These are phyloP conservation scores for Aix galericulata DNA, from an alignment of 2,113 vertebrate species.

Conservation along the genomic window DNA sequence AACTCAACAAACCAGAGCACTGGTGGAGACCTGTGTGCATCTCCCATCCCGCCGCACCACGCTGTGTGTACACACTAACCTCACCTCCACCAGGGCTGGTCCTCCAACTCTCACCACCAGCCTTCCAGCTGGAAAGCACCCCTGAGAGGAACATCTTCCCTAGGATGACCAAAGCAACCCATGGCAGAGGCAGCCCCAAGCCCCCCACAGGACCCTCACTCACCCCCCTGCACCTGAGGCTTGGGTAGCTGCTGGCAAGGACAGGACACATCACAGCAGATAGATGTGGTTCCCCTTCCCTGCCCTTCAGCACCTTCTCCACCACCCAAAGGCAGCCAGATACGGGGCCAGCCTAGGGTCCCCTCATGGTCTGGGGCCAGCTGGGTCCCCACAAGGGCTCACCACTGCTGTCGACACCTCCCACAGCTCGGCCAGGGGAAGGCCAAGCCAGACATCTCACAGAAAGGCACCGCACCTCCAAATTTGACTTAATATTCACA, in stretches of 20 bases:
- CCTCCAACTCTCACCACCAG: not conserved
- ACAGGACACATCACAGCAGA: not conserved
- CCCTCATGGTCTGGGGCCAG: not conserved
- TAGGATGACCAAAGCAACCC: not conserved
- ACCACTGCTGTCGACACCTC: not conserved
- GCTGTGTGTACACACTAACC: rapidly evolving
- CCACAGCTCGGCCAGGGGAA: not conserved
- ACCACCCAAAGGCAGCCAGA: not conserved
- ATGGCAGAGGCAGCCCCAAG: not conserved
- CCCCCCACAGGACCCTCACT: too few relatives aligned
- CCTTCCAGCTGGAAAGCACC: not conserved
- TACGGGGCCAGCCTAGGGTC: not conserved
- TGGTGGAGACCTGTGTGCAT: rapidly evolving
- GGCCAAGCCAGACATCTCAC: not conserved
- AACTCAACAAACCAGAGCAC: not conserved
- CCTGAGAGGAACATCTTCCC: not conserved
- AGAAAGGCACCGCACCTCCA: not conserved
- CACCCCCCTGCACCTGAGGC: not conserved
- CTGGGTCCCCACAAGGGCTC: not conserved
- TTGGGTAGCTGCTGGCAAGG: not conserved
- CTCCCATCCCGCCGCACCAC: not conserved
- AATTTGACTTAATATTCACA: not conserved
- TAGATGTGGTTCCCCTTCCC: not conserved
- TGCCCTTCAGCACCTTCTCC: not conserved
- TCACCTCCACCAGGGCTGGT: not conserved